Evolutionary conservation across 1,140 invertebrate genomes (phyloP), one percentile per base, ranked within the genome.

Genomic region (Halictus rubicundus): DNA sequence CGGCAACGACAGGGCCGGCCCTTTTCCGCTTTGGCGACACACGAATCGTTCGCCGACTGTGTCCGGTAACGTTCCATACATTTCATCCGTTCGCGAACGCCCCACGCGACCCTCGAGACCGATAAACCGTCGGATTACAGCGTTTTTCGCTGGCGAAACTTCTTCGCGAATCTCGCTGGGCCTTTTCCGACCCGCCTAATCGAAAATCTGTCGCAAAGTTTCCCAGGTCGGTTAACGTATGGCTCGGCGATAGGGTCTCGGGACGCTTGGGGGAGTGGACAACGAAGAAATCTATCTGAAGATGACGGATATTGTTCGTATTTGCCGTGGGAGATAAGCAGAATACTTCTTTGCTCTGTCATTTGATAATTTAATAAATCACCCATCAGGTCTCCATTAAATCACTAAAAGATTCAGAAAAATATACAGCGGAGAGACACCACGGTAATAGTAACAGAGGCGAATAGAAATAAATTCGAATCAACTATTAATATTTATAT

Each of bases 71-170:
- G 42, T 46, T 52, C 19, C 19, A 52, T 5, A 14, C 27, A 14
- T 37, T 46, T 68, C 32, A 32, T 42, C 12, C 65, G 25, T 9
- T 49, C 23, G 65, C 25, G 42, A 46, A 32, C 72, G 76, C 81
- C 73, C 75, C 81, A 83, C 69, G 65, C 23, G 70, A 59, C 78
- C 74, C 84, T 39, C 39, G 82, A 83, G 82, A 84, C 78, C 73
- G 78, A 81, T 81, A 81, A 85, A 78, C 59, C 78, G 63, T 69
- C 60, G 76, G 82, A 85, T 81, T 78, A 84, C 37, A 60, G 27
- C 72, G 32, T 32, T 66, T 80, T 39, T 49, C 54, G 39, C 42
- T 2, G 49, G 16, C 60, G 63, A 65, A 77, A 81, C 74, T 63
- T 84, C 79, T 79, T 69, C 70, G n/a, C 42, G 32, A 84, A 82